Evolutionary conservation across 2,888 invertebrate species (phyloP), one percentile per base, ranked within the genome.

Genomic region (Sussaba pulchella): DNA sequence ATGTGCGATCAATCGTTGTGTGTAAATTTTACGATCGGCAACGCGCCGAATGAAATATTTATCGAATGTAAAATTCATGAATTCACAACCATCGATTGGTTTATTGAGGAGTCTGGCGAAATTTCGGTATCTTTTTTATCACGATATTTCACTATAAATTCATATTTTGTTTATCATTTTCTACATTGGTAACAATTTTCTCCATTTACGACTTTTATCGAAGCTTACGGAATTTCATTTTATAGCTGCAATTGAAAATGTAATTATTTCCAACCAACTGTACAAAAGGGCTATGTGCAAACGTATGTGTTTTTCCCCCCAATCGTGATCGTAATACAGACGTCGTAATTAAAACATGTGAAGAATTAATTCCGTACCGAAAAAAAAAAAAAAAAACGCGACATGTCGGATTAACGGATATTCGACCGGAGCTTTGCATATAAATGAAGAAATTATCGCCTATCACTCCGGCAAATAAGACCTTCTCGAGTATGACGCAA

Each of bases 381-480:
- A 17, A 19, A 31, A 70, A 64, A 10, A n/a, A 43, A 26, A 54
- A 43, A n/a, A 41, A 21, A n/a, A 9, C 41, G 36, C 2, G 54
- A 26, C 54, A 36, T 10, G 10, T 31, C 43, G 17, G 54, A 19
- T 36, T 8, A 31, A 17, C 57, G 57, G 45, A 70, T 43, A 36
- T 70, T 70, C 43, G 12, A 12, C 21, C 12, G 57, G 26, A 57
- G 70, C 57, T 70, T 70, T 70, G 70, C 70, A 70, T 70, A 31
- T 57, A 70, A 70, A 70, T 70, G 31, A 70, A 70, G 26, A 57
- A 70, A 70, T 70, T 70, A 70, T 43, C 26, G 41, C 0, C 14
- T 12, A 5, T n/a, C 52, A n/a, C 24, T 24, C 21, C 9, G 14
- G n/a, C n/a, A 6, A 6, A 14, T 31, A 54, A 54, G 31, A 54